phyloP scores from a whole-genome alignment of 2,113 vertebrate species.

The Rhinolophus ferrumequinum region DNA sequence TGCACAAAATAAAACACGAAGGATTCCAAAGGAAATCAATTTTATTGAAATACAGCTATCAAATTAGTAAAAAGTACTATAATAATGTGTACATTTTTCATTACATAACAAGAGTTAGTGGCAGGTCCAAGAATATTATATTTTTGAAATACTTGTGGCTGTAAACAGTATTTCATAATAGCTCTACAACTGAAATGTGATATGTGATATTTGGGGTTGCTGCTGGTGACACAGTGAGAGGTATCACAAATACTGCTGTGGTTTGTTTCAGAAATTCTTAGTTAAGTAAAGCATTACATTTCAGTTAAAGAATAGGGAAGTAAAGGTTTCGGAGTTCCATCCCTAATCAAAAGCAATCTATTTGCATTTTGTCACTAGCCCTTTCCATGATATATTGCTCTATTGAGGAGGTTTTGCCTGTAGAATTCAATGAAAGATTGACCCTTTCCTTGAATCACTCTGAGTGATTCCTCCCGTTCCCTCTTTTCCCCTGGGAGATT shows the following conservation, averaged over 20 bases:
- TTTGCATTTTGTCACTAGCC: neutral
- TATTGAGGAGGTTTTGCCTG: rapidly evolving
- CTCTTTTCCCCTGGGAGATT: no score
- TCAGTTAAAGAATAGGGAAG: neutral
- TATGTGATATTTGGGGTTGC: neutral
- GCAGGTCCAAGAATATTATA: neutral
- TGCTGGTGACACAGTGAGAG: neutral
- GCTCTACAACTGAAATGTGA: neutral
- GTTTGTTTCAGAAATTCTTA: neutral
- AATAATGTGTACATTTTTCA: neutral
- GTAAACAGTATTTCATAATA: neutral
- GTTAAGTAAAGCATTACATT: neutral
- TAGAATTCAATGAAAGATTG: neutral
- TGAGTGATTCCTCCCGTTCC: neutral
- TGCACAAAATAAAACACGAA: neutral
- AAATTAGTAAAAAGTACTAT: neutral
- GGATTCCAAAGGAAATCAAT: neutral
- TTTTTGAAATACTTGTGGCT: neutral
- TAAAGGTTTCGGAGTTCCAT: neutral
- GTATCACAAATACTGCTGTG: neutral
- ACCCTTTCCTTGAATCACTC: neutral
- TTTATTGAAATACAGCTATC: neutral
- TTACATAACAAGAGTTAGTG: neutral
- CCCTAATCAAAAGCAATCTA: neutral
- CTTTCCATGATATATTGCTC: neutral